Evolutionary conservation across 2,113 vertebrate species (phyloP).

Genomic region (Notarius lentiginosus): DNA sequence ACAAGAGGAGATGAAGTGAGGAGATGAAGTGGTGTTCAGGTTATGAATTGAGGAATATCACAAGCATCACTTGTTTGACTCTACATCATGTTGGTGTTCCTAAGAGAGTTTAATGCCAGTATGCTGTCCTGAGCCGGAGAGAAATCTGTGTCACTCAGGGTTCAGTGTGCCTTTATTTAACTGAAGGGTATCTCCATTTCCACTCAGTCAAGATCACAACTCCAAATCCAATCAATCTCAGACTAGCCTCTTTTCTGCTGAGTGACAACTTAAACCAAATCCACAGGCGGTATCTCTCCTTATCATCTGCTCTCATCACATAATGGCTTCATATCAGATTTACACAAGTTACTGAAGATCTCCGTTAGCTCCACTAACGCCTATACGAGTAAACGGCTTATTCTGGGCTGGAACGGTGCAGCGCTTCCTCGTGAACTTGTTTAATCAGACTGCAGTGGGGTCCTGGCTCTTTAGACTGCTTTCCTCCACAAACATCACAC

Average conservation of each 20-base stretch:
- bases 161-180: not conserved
- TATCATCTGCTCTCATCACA: constrained; percentile 8
- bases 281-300: not conserved
- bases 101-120: not conserved
- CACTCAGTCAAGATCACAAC: not conserved
- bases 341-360: not conserved
- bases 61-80: not conserved
- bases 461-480: not conserved
- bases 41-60: not conserved
- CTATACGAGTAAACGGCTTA: not conserved
- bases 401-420: not conserved
- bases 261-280: not conserved
- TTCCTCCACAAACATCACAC: not conserved
- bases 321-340: not conserved
- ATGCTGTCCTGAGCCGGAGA: not conserved
- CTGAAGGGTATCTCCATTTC: not conserved
- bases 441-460: not conserved
- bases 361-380: not conserved
- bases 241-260: not conserved
- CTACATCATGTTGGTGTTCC: not conserved
- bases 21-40: not conserved
- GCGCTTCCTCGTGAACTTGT: not conserved
- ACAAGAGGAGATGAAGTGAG: not conserved
- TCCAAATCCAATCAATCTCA: not conserved
- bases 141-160: not conserved